Evolutionary conservation across 1,140 invertebrate genomes (phyloP), one percentile per base, ranked within the genome.

Genomic region (Panagrolaimus sp.): DNA sequence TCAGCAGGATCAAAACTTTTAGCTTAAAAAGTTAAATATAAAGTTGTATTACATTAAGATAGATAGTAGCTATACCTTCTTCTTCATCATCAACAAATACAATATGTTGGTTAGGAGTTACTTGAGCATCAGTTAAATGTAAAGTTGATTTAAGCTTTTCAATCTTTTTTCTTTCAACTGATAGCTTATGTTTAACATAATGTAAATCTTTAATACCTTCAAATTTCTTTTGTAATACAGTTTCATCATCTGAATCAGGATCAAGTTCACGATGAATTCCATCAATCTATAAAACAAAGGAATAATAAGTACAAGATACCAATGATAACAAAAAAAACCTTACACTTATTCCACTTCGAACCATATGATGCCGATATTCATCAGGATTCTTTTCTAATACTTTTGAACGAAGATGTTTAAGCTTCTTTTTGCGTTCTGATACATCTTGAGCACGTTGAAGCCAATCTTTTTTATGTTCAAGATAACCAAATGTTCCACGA

Each of bases 321-420:
- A 47, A 70, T n/a, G n/a, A 25, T 23, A 43, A 8, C 13, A n/a
- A 27, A n/a, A 13, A 47, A 38, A 23, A 53, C 72, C 73, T 76
- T 83, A 87, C 87, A 77, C 89, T 85, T 1, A 92, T 85, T 85
- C 90, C 88, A 1, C 93, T 92, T 82, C 92, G 93, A 45, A 95
- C 89, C 96, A 98, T 98, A 78, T 97, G 94, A 84, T 92, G 93
- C 83, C 96, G 91, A 85, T 97, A 98, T 85, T 98, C 96, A 89
- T 98, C 93, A 1, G 93, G 92, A 88, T 98, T 98, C 83, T 89
- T 91, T 77, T 96, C 90, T 14, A 94, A 83, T 0, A 92, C 93
- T 62, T 90, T 88, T 83, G 90, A 90, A 61, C 88, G 88, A 31
- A 98, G 83, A n/a, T 90, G 76, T 82, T 92, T 91, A 0, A 98